Conservation (phyloP, 1,140 invertebrate genomes). For the Drosophila ogumai region DNA sequence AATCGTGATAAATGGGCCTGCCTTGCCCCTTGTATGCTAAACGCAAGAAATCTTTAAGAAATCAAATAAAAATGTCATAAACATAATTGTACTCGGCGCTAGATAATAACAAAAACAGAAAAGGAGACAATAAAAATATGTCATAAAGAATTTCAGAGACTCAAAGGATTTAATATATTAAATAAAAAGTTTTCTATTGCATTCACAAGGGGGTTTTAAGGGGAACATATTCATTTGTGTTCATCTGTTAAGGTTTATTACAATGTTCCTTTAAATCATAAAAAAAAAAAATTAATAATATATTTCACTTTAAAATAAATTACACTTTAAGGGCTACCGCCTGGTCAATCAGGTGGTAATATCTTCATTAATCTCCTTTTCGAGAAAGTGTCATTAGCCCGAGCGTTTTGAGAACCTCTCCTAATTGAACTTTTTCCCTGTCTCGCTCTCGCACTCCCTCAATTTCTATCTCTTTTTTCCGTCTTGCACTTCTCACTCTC, state of each 20-base stretch:
- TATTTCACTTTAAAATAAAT: neutral
- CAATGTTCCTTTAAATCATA: neutral
- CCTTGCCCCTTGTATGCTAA: constrained; percentile 52
- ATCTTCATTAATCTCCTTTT: constrained; percentile 16
- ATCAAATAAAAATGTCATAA: constrained; percentile 78
- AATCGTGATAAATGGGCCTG: constrained; percentile 53
- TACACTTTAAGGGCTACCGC: neutral
- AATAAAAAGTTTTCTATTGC: constrained; percentile 18
- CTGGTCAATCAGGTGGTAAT: constrained; percentile 26
- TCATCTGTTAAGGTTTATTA: neutral
- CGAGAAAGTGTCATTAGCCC: constrained; percentile 66
- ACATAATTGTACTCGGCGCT: constrained; percentile 63
- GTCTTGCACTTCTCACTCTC: constrained; percentile 12
- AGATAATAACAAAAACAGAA: constrained; percentile 3
- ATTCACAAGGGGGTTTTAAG: neutral
- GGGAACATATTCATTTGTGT: constrained; percentile 12
- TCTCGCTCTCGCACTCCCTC: neutral
- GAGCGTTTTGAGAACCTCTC: constrained; percentile 22
- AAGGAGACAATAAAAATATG: constrained; percentile 49
- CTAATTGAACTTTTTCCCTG: constrained; percentile 27
- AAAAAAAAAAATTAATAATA: neutral
- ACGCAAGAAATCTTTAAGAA: constrained; percentile 73
- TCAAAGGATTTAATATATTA: constrained; percentile 5
- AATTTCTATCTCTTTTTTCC: neutral
- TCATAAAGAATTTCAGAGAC: constrained; percentile 19